A percentile compares a stretch with the other conserved stretches of the same genome.
These are phyloP conservation scores for Hypocryptadius cinnamomeus DNA, from an alignment of 2,113 vertebrate species.

Conservation along the genomic window DNA sequence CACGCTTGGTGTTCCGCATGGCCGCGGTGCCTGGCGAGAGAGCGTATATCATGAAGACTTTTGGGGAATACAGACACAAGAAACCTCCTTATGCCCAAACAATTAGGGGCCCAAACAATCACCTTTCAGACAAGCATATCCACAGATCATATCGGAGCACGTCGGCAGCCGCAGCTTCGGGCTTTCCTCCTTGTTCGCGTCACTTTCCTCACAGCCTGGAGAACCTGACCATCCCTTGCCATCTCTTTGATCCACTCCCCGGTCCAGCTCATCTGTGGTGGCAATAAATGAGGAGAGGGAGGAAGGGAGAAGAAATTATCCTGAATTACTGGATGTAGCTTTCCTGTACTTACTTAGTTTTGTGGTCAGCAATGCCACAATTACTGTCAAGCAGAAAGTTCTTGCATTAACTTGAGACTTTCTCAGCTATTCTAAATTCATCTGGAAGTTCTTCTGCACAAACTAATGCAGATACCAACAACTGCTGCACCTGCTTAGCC, in stretches of 20 bases:
- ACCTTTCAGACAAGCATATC: conserved; percentile 95
- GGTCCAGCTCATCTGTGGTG: conserved; percentile 72
- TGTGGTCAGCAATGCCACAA: background rate
- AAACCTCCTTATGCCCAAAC: background rate
- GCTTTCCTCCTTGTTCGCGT: conserved; percentile 78
- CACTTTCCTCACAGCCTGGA: conserved; percentile 80
- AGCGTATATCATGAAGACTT: background rate
- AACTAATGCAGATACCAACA: background rate
- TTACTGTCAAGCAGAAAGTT: background rate
- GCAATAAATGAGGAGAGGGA: background rate
- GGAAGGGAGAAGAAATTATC: background rate
- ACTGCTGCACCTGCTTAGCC: background rate
- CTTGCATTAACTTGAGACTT: background rate
- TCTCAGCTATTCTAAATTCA: background rate
- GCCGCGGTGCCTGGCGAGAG: conserved; percentile 82
- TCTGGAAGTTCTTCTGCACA: background rate
- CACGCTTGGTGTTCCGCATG: conserved; percentile 93
- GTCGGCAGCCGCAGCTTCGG: conserved; percentile 85
- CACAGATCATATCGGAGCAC: conserved; percentile 94
- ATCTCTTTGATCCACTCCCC: conserved; percentile 89
- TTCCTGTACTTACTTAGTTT: background rate
- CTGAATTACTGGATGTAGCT: background rate
- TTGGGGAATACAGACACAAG: background rate
- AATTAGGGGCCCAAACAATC: conserved; percentile 3
- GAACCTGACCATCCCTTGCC: conserved; percentile 72